Conservation (phyloP, 2,113 vertebrate species). For the Damaliscus lunatus region DNA sequence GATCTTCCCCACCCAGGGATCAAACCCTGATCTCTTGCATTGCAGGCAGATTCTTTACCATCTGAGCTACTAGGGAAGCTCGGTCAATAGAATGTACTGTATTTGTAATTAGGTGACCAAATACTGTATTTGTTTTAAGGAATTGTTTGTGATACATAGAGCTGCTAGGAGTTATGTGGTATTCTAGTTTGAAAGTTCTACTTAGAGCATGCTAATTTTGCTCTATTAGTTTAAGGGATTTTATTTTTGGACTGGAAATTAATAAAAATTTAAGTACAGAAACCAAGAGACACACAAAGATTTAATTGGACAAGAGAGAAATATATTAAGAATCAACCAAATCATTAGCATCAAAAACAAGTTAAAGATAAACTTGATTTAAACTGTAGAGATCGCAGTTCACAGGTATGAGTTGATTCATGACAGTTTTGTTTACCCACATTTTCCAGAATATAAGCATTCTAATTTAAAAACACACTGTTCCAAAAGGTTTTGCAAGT, state of each 20-base stretch:
- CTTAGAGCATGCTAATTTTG: background rate
- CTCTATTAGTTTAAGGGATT: background rate
- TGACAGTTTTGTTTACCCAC: constrained; percentile 37
- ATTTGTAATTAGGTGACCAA: background rate
- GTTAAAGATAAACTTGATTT: background rate
- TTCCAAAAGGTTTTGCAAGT: background rate
- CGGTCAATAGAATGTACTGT: background rate
- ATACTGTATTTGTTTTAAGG: background rate
- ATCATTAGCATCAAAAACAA: constrained; percentile 13
- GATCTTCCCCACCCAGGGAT: background rate
- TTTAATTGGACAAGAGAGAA: background rate
- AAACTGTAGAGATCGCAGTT: background rate
- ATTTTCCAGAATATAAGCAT: constrained; percentile 1
- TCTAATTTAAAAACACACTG: background rate
- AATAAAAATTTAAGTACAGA: constrained; percentile 2
- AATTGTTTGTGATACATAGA: background rate
- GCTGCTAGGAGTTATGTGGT: background rate
- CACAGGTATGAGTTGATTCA: background rate
- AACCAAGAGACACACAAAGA: background rate
- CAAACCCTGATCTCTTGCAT: background rate
- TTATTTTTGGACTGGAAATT: background rate
- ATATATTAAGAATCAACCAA: background rate
- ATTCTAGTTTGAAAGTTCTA: constrained; percentile 20
- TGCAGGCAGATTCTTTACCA: background rate
- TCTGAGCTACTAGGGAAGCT: background rate